These are phyloP conservation scores for Brenthis ino DNA, from an alignment of 2,888 invertebrate genomes.

Conservation along the genomic window DNA sequence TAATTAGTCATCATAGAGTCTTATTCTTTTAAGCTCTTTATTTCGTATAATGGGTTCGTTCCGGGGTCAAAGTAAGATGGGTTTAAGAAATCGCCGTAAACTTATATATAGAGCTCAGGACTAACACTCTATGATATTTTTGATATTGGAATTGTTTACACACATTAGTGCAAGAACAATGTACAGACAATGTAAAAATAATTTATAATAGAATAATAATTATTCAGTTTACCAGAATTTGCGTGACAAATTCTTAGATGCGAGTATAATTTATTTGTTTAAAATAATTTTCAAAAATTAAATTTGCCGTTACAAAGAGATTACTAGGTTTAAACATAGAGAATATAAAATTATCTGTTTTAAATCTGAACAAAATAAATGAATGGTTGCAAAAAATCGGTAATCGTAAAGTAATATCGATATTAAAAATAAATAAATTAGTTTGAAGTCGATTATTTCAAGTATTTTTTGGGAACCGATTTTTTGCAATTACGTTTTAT, in stretches of 20 bases:
- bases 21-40: conserved; percentile 26
- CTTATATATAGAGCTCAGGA: conserved; percentile 2
- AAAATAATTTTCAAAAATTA: conserved; percentile 18
- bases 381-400: conserved; percentile 20
- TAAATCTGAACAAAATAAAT: conserved; percentile 14
- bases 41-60: background rate
- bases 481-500: conserved; percentile 28
- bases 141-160: conserved; percentile 29
- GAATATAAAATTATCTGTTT: conserved; percentile 11
- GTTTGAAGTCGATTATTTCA: conserved; percentile 11
- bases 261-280: conserved; percentile 26
- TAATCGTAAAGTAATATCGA: background rate
- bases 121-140: conserved; percentile 21
- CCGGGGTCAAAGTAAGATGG: background rate
- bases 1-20: conserved; percentile 33
- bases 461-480: background rate
- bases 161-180: conserved; percentile 33
- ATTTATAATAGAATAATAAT: conserved; percentile 44
- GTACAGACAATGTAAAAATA: conserved; percentile 47
- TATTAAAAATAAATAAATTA: background rate
- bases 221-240: conserved; percentile 29
- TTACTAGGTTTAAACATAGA: conserved; percentile 28
- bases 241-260: conserved; percentile 33
- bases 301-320: conserved; percentile 27
- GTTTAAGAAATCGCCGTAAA: background rate